Evolutionary conservation across 2,113 vertebrate species (phyloP).

Genomic region (Mobula hypostoma): DNA sequence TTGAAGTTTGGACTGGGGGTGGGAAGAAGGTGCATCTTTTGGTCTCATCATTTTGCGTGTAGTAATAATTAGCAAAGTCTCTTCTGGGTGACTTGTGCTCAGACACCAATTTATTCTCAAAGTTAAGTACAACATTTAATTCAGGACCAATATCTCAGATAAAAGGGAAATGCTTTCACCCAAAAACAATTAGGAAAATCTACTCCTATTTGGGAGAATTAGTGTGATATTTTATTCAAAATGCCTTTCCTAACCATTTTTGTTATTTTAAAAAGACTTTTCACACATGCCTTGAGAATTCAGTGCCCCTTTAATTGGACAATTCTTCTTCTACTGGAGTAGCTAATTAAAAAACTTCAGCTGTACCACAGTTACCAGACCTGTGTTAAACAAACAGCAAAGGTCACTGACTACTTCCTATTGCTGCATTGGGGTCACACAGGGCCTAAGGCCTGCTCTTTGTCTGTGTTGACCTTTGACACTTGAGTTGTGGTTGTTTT

Average conservation of each 20-base stretch:
- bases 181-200: neutral
- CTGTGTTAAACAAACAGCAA: constrained; percentile 12
- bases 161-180: neutral
- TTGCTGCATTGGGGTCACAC: neutral
- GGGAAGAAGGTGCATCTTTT: neutral
- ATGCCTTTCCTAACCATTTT: neutral
- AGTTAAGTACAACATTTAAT: neutral
- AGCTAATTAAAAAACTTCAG: neutral
- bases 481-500: constrained; percentile 1
- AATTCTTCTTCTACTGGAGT: neutral
- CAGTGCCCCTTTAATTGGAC: constrained; percentile 1
- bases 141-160: neutral
- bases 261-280: neutral
- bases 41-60: neutral
- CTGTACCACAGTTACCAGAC: neutral
- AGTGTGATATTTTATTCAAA: neutral
- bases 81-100: neutral
- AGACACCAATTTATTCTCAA: neutral
- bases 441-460: neutral
- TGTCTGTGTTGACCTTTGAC: constrained; percentile 26
- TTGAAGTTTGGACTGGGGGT: neutral
- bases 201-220: too few species aligned
- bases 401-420: neutral
- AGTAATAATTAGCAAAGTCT: neutral
- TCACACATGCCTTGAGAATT: neutral